A percentile compares a stretch with the other conserved stretches of the same genome.
Conservation (phyloP, 2,888 invertebrate genomes). For the Bimastos eiseni region DNA sequence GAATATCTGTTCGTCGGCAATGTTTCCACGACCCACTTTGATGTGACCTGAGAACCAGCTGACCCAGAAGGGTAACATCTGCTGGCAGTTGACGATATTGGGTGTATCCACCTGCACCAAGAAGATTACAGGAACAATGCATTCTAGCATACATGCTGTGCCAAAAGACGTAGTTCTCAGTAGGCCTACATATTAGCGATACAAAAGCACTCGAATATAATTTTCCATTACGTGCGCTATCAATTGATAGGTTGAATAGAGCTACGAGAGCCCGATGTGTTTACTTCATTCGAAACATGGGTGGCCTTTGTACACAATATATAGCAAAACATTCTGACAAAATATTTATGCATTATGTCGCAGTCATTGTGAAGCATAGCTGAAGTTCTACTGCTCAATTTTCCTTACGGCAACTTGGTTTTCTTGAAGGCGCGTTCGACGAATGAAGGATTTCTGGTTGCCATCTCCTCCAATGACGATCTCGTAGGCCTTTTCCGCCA, state of each 20-base stretch:
- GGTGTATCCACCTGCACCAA: constrained; percentile 27
- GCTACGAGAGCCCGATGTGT: too few species aligned
- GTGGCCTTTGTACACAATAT: neutral
- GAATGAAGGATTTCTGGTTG: constrained; percentile 31
- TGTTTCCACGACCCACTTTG: constrained; percentile 25
- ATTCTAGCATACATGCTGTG: neutral
- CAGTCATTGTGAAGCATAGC: neutral
- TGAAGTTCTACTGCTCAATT: neutral
- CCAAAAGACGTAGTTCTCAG: neutral
- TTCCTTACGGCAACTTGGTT: constrained; percentile 9
- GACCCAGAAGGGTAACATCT: constrained; percentile 33
- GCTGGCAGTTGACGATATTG: constrained; percentile 28
- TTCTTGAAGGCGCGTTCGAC: neutral
- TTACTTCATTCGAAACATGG: neutral
- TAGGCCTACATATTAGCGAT: neutral
- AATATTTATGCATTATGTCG: neutral
- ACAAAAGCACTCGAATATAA: neutral
- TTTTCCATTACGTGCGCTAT: too few species aligned
- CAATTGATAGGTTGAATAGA: too few species aligned
- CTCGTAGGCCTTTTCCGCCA: constrained; percentile 34
- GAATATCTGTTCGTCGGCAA: constrained; percentile 25
- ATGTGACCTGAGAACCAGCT: constrained; percentile 29
- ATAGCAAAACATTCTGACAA: neutral
- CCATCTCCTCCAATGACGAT: constrained; percentile 35
- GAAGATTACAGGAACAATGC: neutral